Base-by-base conservation (phyloP, 2,797 vertebrate species). In the Pteronotus mesoamericanus region DNA sequence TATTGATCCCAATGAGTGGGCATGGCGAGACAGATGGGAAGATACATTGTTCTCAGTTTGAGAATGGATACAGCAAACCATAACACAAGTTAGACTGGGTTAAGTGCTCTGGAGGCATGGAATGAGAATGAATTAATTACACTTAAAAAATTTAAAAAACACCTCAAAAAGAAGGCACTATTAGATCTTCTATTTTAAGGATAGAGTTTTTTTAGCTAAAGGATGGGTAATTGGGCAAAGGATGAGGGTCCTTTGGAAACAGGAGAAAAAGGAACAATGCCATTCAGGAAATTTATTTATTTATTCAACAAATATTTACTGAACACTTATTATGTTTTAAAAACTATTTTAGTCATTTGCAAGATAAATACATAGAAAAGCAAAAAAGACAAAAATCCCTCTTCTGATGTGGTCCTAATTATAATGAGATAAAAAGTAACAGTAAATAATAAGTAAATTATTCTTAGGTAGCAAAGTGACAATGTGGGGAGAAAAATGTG, bases 261-360 rank as follows among this genome's bases (percentile, higher is more conserved):
- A 57, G 15, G 92, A 72, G 11, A 48, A 39, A 39, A 94, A 82
- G 6, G 22, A 75, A 84, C 6, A 44, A 6, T 44, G 12, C 64
- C 29, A 83, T 44, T 88, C 46, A 57, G 34, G 37, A 2, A 72
- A 59, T 80, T 68, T 82, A 18, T 85, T 66, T 18, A 55, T 82
- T 86, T 19, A 57, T 24, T 91, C 42, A 94, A 22, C 14, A 39
- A 34, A 6, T 85, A 53, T 69, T 90, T 93, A 53, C 24, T 75
- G 5, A 96, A 71, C 2, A 86, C 32, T 55, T 66, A 34, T 1
- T 89, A 46, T 39, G 2, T 75, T 75, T 75, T 86, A 55, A 86
- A 80, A 89, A 89, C 3, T n/a, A 5, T 71, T 85, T 9, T 64
- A 37, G 22, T 90, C 24, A 24, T 79, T 77, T 93, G 22, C 59